Evolutionary conservation across 2,113 vertebrate genomes (phyloP).

Genomic region (Eidolon helvum): DNA sequence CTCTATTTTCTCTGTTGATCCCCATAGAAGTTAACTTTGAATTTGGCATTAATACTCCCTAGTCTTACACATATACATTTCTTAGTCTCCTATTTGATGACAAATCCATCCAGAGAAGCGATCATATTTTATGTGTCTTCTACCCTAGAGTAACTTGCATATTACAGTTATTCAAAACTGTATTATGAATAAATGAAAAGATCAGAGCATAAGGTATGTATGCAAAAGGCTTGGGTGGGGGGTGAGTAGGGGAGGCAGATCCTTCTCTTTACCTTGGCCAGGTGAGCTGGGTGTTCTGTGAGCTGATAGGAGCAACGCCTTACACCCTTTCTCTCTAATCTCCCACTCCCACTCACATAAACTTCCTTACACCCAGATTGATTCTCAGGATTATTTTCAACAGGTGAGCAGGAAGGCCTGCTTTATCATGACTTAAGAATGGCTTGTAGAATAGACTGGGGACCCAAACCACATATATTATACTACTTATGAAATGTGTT

Average conservation of each 20-base stretch:
- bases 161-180: background rate
- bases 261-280: background rate
- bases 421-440: background rate
- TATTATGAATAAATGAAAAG: background rate
- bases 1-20: background rate
- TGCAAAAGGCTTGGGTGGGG: background rate
- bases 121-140: background rate
- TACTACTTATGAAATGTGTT: background rate
- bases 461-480: background rate
- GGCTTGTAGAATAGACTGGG: background rate
- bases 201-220: background rate
- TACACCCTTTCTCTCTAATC: background rate
- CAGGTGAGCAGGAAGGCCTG: background rate
- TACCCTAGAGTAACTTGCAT: background rate
- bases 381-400: constrained; percentile 6
- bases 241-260: background rate
- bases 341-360: background rate
- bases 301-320: background rate
- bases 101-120: background rate
- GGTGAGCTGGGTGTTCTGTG: background rate
- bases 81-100: background rate
- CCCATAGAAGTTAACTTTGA: background rate
- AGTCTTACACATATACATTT: background rate
- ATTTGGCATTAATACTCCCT: background rate
- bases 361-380: background rate